A percentile compares a stretch with the other conserved stretches of the same genome.
These are phyloP conservation scores for Corythaixoides concolor DNA, from an alignment of 2,113 vertebrate species.

Conservation along the genomic window DNA sequence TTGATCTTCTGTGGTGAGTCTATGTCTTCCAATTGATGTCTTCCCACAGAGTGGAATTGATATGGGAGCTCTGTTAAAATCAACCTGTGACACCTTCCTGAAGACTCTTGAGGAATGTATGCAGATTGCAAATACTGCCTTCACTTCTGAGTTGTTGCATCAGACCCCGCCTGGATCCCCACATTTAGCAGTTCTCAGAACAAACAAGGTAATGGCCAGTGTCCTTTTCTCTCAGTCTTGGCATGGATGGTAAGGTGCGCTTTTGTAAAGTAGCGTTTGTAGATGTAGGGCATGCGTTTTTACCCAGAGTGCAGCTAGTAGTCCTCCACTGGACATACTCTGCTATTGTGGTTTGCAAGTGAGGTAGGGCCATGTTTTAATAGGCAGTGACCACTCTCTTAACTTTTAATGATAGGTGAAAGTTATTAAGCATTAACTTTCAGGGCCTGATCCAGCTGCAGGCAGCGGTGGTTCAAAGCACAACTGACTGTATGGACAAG, in stretches of 20 bases:
- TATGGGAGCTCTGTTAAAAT: slow-evolving; percentile 88
- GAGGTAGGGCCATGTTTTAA: background rate
- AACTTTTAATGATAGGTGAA: background rate
- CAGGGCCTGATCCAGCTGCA: background rate
- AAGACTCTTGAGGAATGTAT: slow-evolving; percentile 98
- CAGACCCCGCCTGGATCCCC: slow-evolving; percentile 88
- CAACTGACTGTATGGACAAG: background rate
- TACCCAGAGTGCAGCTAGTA: background rate
- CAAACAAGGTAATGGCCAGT: slow-evolving; percentile 80
- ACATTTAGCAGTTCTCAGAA: slow-evolving; percentile 83
- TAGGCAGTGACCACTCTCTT: background rate
- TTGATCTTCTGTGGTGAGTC: background rate
- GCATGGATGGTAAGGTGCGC: background rate
- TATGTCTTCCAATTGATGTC: slow-evolving; percentile 20
- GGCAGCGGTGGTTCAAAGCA: background rate
- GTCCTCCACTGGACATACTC: background rate
- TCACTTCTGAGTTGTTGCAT: slow-evolving; percentile 81
- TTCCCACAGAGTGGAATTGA: slow-evolving; percentile 79
- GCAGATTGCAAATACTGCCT: slow-evolving; percentile 92
- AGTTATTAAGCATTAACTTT: background rate
- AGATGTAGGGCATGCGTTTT: background rate
- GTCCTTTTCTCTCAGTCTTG: background rate
- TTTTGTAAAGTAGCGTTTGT: background rate
- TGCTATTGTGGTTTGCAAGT: background rate
- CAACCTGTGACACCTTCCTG: slow-evolving; percentile 94